Percentiles rank a stretch among this genome's conserved stretches.
phyloP scores from a whole-genome alignment of 2,797 vertebrate genomes.

The Melanotaenia boesemani region DNA sequence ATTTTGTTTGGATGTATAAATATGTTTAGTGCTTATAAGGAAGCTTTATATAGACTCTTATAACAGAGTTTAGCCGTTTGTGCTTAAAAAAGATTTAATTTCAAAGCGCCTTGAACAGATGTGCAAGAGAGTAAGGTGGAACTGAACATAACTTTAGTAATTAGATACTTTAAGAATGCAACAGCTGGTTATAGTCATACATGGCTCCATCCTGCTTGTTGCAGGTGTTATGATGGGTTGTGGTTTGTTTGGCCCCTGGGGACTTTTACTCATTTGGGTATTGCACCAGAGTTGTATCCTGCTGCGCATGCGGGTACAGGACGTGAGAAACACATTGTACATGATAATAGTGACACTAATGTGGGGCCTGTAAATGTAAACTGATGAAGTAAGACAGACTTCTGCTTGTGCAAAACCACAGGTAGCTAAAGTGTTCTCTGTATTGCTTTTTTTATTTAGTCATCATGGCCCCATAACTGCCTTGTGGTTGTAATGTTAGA shows the following conservation, averaged over 20 bases:
- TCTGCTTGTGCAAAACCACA: slow-evolving; percentile 19
- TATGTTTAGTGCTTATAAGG: background rate
- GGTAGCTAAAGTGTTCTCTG: slow-evolving; percentile 32
- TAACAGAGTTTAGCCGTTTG: background rate
- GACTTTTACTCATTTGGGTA: slow-evolving; percentile 68
- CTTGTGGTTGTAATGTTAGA: slow-evolving; percentile 43
- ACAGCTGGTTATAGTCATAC: slow-evolving; percentile 62
- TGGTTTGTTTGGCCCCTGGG: slow-evolving; percentile 65
- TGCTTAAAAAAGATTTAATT: background rate
- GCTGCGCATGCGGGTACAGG: slow-evolving; percentile 35
- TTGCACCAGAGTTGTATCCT: slow-evolving; percentile 68
- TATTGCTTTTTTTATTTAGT: slow-evolving; percentile 52
- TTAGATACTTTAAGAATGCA: slow-evolving; percentile 71
- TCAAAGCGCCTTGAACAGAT: background rate
- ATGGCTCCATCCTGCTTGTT: slow-evolving; percentile 52
- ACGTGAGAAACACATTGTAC: slow-evolving; percentile 53
- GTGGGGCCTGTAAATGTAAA: slow-evolving; percentile 25
- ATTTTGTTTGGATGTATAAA: background rate
- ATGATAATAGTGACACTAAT: slow-evolving; percentile 42
- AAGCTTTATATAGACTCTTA: background rate
- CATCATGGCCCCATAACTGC: slow-evolving; percentile 36
- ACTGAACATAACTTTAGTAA: slow-evolving; percentile 55
- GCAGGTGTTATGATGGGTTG: slow-evolving; percentile 78
- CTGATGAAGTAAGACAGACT: slow-evolving; percentile 16
- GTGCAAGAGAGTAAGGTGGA: background rate